Conservation (phyloP, 2,113 vertebrate species). For the Dipodomys ordii region DNA sequence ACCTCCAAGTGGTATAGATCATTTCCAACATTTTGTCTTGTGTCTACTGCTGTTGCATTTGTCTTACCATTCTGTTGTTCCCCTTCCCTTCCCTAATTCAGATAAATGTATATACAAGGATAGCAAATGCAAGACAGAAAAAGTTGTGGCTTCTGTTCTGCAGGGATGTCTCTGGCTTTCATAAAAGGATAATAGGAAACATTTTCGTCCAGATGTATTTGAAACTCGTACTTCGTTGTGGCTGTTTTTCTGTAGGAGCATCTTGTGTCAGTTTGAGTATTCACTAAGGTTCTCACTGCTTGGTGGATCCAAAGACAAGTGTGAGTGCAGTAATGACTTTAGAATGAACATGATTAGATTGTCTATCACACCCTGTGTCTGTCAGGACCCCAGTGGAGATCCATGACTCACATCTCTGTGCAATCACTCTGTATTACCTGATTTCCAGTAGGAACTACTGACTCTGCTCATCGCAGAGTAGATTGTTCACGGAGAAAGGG, state of each 20-base stretch:
- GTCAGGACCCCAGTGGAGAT: neutral
- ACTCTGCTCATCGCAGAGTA: neutral
- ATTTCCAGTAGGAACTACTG: neutral
- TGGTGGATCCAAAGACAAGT: neutral
- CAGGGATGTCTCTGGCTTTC: neutral
- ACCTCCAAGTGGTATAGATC: too few species aligned
- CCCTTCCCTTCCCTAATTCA: too few species aligned
- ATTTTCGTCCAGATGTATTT: neutral
- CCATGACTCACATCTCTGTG: neutral
- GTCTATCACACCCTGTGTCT: neutral
- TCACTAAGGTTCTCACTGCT: constrained; percentile 21
- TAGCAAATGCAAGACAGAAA: too few species aligned
- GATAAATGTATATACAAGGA: too few species aligned
- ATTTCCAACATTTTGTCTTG: too few species aligned
- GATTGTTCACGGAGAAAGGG: neutral
- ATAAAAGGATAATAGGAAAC: neutral
- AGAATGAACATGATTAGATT: neutral
- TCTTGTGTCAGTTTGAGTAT: neutral
- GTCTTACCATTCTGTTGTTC: too few species aligned
- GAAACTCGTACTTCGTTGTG: neutral
- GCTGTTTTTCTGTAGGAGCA: neutral
- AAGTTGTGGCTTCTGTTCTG: neutral
- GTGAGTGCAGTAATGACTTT: neutral
- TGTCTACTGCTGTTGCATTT: too few species aligned
- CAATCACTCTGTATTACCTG: neutral